phyloP scores from a whole-genome alignment of 2,113 vertebrate species.

The Pangasianodon gigas region DNA sequence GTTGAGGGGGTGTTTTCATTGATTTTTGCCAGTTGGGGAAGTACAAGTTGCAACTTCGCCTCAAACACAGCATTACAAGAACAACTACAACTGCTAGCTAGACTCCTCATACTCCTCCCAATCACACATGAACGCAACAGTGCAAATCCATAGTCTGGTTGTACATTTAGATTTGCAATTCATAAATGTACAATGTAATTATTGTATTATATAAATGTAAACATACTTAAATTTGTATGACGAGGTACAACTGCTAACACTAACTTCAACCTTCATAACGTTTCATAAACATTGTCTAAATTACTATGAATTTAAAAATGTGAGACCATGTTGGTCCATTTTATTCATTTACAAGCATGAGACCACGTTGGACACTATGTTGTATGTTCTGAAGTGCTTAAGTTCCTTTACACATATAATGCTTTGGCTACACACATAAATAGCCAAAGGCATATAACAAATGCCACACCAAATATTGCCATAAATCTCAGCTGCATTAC shows the following conservation, averaged over 20 bases:
- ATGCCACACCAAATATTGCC: conserved; percentile 9
- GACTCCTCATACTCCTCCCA: too few relatives aligned
- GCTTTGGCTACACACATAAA: neutral
- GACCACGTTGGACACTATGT: neutral
- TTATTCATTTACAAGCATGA: neutral
- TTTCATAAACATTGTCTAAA: neutral
- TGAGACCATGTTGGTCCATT: neutral
- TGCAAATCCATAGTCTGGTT: neutral
- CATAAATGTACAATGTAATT: too few relatives aligned
- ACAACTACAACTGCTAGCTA: too few relatives aligned
- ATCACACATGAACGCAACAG: neutral
- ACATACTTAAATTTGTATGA: neutral
- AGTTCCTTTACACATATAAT: too few relatives aligned
- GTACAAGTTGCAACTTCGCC: too few relatives aligned
- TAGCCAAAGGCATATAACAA: conserved; percentile 37
- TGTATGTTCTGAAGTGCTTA: neutral
- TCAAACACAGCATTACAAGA: too few relatives aligned
- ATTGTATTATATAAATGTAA: neutral
- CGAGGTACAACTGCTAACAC: neutral
- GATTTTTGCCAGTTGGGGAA: too few relatives aligned
- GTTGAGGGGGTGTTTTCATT: too few relatives aligned
- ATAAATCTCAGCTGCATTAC: conserved; percentile 29
- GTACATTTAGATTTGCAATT: too few relatives aligned
- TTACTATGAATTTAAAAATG: neutral
- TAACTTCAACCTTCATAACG: neutral